A percentile compares a stretch with the other conserved stretches of the same genome.
These are phyloP conservation scores for Malurus cyaneus DNA, from an alignment of 2,113 vertebrate genomes.

Conservation along the genomic window DNA sequence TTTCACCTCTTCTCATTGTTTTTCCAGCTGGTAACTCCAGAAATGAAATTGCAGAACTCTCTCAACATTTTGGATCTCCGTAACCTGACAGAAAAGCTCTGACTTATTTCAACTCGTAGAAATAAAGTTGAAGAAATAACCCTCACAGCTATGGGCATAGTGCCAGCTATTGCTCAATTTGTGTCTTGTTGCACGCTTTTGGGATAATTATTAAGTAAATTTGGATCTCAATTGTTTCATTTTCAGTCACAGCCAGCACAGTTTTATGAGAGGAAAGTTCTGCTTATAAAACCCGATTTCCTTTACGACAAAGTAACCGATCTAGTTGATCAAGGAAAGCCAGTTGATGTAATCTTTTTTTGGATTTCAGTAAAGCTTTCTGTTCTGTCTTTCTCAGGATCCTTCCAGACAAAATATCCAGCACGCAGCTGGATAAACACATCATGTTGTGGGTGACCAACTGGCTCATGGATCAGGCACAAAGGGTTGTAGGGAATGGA, in stretches of 20 bases:
- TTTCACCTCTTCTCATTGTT: not conserved
- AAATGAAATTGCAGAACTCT: not conserved
- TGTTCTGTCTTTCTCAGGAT: not conserved
- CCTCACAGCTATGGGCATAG: not conserved
- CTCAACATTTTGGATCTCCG: not conserved
- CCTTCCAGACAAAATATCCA: not conserved
- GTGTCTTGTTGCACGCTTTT: not conserved
- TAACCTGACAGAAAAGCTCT: not conserved
- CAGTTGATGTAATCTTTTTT: not conserved
- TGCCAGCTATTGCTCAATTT: not conserved
- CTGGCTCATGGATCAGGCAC: not conserved
- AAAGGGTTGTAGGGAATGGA: not conserved
- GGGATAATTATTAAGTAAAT: not conserved
- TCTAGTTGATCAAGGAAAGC: not conserved
- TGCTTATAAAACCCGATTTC: not conserved
- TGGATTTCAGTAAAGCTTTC: not conserved
- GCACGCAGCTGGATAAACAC: not conserved
- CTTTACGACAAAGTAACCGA: not conserved
- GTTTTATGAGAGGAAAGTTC: not conserved
- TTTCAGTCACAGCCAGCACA: not conserved
- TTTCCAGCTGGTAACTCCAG: not conserved
- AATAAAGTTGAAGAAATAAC: not conserved
- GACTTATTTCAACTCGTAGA: too few relatives aligned
- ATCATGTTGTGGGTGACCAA: accelerated
- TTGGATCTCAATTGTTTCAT: not conserved